Evolutionary conservation across 2,113 vertebrate species (phyloP), one percentile per base, ranked within the genome.

Genomic region (Pundamilia nyererei): DNA sequence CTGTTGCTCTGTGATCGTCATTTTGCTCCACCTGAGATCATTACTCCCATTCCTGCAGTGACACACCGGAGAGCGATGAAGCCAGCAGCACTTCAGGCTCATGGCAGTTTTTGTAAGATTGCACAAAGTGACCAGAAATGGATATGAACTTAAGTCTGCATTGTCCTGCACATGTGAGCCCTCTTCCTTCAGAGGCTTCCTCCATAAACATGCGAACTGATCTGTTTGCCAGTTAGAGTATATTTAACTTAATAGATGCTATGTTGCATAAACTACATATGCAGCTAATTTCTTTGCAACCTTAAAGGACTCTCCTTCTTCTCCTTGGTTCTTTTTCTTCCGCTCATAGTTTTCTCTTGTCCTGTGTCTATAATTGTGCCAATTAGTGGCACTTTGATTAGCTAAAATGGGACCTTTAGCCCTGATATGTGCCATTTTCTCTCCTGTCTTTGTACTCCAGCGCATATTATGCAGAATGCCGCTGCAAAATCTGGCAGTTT

Each of bases 341-440:
- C 4, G 2, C 6, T 24, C 17, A 47, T 70, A 51, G 40, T 54
- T 55, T 82, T 75, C 54, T 75, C 82, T 55, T 51, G 2, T 80
- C 55, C 21, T 72, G 77, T 68, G 80, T 80, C 53, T 49, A 51
- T 93, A 93, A 91, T 89, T 90, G 80, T 84, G 72, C 70, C 83
- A 94, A 94, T 94, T 93, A 93, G 79, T 12, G 4, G 49, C 19
- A 31, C 88, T 94, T 89, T 89, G 87, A 91, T 91, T 92, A 79
- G 26, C 60, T 70, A 89, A 85, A 93, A 10, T 86, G 19, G 60
- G 31, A 86, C 79, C 84, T 58, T 89, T 56, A 68, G 81, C 53
- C 55, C 47, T 51, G 54, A 91, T 86, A 15, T 84, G 72, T 89
- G 83, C n/a, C 47, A 24, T 81, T 82, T 87, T 33, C 56, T 79